Evolutionary conservation across 2,113 vertebrate species (phyloP), one percentile per base, ranked within the genome.

Genomic region (Micronisus gabar): DNA sequence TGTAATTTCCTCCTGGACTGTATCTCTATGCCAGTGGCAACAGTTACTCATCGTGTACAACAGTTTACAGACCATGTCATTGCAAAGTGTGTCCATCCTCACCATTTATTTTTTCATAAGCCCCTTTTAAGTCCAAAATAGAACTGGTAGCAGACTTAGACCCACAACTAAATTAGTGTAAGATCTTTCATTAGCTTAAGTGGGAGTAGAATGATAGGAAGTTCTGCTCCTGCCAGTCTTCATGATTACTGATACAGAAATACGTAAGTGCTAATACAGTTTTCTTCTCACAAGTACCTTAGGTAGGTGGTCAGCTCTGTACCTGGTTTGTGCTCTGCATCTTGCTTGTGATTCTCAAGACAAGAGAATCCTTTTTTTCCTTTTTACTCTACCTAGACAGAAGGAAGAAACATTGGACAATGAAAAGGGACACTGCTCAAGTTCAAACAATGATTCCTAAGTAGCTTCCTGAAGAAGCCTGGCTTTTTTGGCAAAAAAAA

Each of bases 1-100:
- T 98, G 93, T 98, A 95, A 99, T 98, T 98, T 98, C 97, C 98
- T 97, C 96, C 90, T 84, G 93, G 97, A 97, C 95, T 97, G 96
- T 95, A 98, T 97, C 97, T 98, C 94, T 92, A 94, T 19, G 48
- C 95, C 97, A 94, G 93, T 94, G 97, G 94, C 97, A 97, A 95
- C 91, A 91, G 98, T 98, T 97, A 98, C 91, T 93, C 86, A 98
- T 86, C 81, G 79, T 91, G 38, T 79, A 92, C 73, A 71, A 43
- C 89, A 95, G 83, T 80, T 92, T 73, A 62, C 93, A 85, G 36
- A 86, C 66, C 61, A 89, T 5, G 19, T 59, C 79, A 78, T 3
- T 66, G 73, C 53, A 87, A 66, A 93, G 81, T 2, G 11, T 82
- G 63, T 71, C 95, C 81, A 25, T 95, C 95, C 96, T 96, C 96